phyloP scores from a whole-genome alignment of 1,140 invertebrate species.

The Mamestra configurata region DNA sequence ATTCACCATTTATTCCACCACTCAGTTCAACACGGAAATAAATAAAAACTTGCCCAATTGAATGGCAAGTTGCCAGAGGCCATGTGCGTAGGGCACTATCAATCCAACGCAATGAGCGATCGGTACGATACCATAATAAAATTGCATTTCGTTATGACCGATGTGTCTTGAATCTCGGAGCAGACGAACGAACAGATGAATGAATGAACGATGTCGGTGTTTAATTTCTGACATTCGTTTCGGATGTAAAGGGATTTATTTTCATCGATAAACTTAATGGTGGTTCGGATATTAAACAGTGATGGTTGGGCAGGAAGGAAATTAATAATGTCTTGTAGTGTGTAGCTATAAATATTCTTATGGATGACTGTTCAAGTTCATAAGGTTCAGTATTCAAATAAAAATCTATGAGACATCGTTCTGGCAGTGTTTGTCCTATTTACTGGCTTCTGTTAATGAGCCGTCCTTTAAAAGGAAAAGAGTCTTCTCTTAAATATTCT shows the following conservation, averaged over 20 bases:
- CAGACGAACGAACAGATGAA: background rate
- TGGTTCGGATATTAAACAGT: slow-evolving; percentile 31
- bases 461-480: too few species aligned
- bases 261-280: slow-evolving; percentile 33
- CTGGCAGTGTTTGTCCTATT: too few species aligned
- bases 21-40: background rate
- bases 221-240: slow-evolving; percentile 30
- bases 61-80: slow-evolving; percentile 22
- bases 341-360: background rate
- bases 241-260: slow-evolving; percentile 29
- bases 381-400: too few species aligned
- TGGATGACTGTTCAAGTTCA: background rate
- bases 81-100: slow-evolving; percentile 22
- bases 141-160: slow-evolving; percentile 34
- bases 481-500: too few species aligned
- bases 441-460: too few species aligned
- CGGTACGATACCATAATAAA: slow-evolving; percentile 30
- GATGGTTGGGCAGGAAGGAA: slow-evolving; percentile 3
- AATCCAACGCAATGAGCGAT: slow-evolving; percentile 31
- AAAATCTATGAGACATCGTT: too few species aligned
- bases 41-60: slow-evolving; percentile 24
- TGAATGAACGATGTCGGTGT: background rate
- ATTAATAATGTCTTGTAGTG: slow-evolving; percentile 18
- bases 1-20: background rate
- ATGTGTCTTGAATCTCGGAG: background rate